Evolutionary conservation across 1,140 invertebrate genomes (phyloP).

Genomic region (Vanessa tameamea): DNA sequence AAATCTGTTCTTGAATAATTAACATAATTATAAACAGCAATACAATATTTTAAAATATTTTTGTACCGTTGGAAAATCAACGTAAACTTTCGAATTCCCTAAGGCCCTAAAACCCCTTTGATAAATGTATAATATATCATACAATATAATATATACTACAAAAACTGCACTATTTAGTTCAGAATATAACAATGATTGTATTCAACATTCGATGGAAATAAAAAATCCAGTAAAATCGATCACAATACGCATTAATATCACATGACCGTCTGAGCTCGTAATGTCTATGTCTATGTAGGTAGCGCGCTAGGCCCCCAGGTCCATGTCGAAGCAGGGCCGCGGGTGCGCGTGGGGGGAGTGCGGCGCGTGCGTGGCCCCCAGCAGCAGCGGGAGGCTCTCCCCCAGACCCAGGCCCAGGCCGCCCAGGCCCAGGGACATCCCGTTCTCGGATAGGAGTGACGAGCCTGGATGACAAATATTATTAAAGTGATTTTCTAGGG

Average conservation of each 20-base stretch:
- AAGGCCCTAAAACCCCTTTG: too few relatives aligned
- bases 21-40: not conserved
- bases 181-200: too few relatives aligned
- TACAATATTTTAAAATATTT: not conserved
- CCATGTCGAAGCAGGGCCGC: slow-evolving; percentile 72
- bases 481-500: not conserved
- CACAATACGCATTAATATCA: slow-evolving; percentile 8
- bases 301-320: slow-evolving; percentile 60
- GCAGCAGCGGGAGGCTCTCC: slow-evolving; percentile 56
- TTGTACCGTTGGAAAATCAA: too few relatives aligned
- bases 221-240: slow-evolving; percentile 8
- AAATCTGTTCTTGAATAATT: too few relatives aligned
- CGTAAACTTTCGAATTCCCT: too few relatives aligned
- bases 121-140: too few relatives aligned
- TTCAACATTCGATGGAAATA: too few relatives aligned
- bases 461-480: slow-evolving; percentile 44
- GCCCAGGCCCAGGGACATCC: slow-evolving; percentile 45
- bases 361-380: slow-evolving; percentile 64
- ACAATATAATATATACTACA: too few relatives aligned
- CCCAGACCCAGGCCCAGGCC: slow-evolving; percentile 41
- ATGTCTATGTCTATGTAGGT: not conserved
- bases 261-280: not conserved
- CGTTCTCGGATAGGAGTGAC: slow-evolving; percentile 46
- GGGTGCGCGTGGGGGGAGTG: slow-evolving; percentile 63
- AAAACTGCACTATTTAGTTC: too few relatives aligned